These are phyloP conservation scores for Rhabdomys dilectus DNA, from an alignment of 2,113 vertebrate species.

Conservation along the genomic window DNA sequence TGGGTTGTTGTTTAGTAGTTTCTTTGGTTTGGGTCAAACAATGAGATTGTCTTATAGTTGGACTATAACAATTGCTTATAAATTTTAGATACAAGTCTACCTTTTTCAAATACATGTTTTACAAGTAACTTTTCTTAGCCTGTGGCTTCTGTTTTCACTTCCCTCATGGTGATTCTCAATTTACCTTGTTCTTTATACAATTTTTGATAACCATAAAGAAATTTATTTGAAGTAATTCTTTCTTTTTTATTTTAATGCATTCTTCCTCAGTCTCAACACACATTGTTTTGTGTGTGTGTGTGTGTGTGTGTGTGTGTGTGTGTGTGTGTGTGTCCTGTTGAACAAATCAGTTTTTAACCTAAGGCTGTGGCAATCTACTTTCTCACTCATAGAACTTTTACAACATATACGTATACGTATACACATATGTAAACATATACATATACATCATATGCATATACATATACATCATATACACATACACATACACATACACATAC, in stretches of 20 bases:
- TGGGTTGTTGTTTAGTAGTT: neutral
- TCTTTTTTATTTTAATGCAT: neutral
- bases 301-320: no score
- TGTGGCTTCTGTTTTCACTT: neutral
- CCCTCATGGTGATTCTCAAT: neutral
- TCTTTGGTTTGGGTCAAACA: neutral
- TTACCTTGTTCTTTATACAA: neutral
- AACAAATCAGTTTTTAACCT: neutral
- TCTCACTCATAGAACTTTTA: neutral
- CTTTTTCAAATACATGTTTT: neutral
- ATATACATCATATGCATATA: no score
- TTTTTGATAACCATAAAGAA: neutral
- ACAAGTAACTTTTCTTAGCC: neutral
- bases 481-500: no score
- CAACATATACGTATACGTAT: neutral
- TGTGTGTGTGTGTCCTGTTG: neutral
- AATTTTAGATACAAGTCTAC: neutral
- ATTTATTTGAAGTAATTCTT: neutral
- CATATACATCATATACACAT: no score
- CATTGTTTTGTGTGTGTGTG: no score
- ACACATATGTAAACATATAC: no score
- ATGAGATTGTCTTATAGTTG: neutral
- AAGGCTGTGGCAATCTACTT: neutral
- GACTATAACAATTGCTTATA: neutral
- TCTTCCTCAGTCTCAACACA: neutral